Base-by-base conservation (phyloP, 2,888 invertebrate species). In the Noctua pronuba region DNA sequence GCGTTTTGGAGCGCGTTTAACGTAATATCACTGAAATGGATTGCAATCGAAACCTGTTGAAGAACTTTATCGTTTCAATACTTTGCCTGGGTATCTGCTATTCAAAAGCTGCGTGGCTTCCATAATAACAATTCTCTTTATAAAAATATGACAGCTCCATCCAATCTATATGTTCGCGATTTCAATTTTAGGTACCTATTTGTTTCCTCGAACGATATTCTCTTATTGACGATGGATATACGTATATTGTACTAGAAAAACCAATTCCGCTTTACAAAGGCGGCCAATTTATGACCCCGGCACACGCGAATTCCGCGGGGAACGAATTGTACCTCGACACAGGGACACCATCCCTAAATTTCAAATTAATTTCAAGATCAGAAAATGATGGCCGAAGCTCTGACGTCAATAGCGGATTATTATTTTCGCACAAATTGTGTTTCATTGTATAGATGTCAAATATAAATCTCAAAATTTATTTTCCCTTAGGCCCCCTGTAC, bases 181-280 rank as follows among this genome's bases (percentile, higher is more conserved):
- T 68, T 68, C 31, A 75, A 82, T 75, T 72, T 75, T 67, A 31
- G 70, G 28, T 73, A 72, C 55, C 44, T 66, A 79, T 85, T 88
- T 88, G 85, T 88, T 88, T 87, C 83, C 88, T 83, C 82, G 82
- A 77, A 79, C 86, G 73, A 86, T 88, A 87, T 90, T 88, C 87
- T 88, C 86, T 90, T 88, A 89, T 88, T 86, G 85, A 79, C 83
- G 80, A 85, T 80, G 79, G 84, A 83, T 87, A 85, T 86, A 77
- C 87, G 89, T 90, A 90, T 90, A 90, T 91, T 90, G 92, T 91
- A 91, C 90, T 92, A 93, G 92, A 93, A 94, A 94, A 95, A 94
- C 93, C 94, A 95, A 95, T 95, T 94, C 90, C 93, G 90, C 77
- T 88, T 83, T 90, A 95, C 94, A 95, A 95, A 94, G 92, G 93